Conservation (phyloP, 2,113 vertebrate genomes). For the Bostrychus sinensis region DNA sequence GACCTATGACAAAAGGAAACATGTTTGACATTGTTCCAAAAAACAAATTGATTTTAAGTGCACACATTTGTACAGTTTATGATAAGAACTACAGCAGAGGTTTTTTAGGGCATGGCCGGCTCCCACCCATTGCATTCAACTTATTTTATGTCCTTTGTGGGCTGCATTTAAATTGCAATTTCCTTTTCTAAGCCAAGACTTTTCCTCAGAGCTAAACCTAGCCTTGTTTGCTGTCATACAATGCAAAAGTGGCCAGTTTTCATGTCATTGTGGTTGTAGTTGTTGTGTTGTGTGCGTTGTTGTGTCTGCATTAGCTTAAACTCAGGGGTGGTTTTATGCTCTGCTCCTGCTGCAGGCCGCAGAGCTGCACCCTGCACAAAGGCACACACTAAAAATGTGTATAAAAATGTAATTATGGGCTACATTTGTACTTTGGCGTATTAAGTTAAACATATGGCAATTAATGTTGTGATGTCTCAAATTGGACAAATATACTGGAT, state of each 20-base stretch:
- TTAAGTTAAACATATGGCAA: constrained; percentile 49
- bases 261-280: constrained; percentile 40
- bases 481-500: constrained; percentile 20
- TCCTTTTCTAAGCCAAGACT: constrained; percentile 13
- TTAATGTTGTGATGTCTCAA: constrained; percentile 39
- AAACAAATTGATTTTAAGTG: not conserved
- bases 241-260: constrained; percentile 24
- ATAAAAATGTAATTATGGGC: constrained; percentile 30
- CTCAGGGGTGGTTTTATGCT: constrained; percentile 25
- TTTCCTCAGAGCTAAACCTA: not conserved
- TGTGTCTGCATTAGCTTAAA: constrained; percentile 35
- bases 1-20: no score
- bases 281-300: constrained; percentile 24
- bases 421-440: constrained; percentile 31
- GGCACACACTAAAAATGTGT: not conserved
- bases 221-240: constrained; percentile 17
- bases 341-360: constrained; percentile 27
- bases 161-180: constrained; percentile 11
- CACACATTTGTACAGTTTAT: not conserved
- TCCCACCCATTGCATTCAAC: not conserved
- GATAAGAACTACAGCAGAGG: not conserved
- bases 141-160: not conserved
- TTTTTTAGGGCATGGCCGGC: not conserved
- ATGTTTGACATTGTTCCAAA: not conserved
- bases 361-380: not conserved